Conservation (phyloP, 2,888 invertebrate genomes). For the Acleris sparsana region DNA sequence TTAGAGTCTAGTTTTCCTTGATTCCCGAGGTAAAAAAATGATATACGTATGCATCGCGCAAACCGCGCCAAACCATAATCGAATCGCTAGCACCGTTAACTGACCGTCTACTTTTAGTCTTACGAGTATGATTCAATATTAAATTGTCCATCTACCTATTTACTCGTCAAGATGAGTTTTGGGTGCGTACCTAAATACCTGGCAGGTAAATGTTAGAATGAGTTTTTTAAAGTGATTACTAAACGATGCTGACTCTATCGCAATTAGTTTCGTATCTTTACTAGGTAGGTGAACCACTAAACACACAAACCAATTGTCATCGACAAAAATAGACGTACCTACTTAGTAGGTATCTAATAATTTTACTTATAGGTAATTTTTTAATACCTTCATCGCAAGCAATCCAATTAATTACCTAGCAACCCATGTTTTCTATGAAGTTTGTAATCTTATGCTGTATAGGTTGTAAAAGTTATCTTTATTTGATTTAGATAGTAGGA, state of each 20-base stretch:
- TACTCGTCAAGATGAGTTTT: no score
- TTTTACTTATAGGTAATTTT: no score
- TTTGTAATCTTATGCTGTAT: not conserved
- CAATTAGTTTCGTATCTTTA: not conserved
- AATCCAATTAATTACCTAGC: no score
- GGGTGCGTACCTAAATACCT: no score
- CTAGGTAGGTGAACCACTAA: no score
- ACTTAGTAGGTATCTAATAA: not conserved
- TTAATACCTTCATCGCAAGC: no score
- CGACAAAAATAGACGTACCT: no score
- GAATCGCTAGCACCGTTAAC: conserved; percentile 19
- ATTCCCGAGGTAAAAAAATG: not conserved
- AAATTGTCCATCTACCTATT: no score
- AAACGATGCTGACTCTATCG: not conserved
- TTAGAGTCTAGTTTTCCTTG: not conserved
- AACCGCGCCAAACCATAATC: conserved; percentile 4
- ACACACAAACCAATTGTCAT: no score
- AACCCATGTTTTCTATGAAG: not conserved
- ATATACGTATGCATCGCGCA: not conserved
- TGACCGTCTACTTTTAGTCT: conserved; percentile 12
- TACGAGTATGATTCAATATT: no score
- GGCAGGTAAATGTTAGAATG: no score
- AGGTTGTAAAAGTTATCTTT: not conserved
- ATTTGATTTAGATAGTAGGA: not conserved
- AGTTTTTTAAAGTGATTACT: no score